These are phyloP conservation scores for honey bee (Apis mellifera) DNA, from an alignment of 1,140 invertebrate species.

Conservation along the genomic window Amel_HAv3.1 CM009939.2:3870501-3871000, in stretches of 20 bases:
- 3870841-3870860: conserved; percentile 19
- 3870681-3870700: conserved; percentile 25
- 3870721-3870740: conserved; percentile 5
- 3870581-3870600: neutral
- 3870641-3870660: conserved; percentile 8
- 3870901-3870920: conserved; percentile 17
- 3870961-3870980: conserved; percentile 22
- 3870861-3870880: conserved; percentile 41
- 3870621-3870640: neutral
- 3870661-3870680: conserved; percentile 2
- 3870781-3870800: conserved; percentile 26
- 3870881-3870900: conserved; percentile 4
- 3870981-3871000: conserved; percentile 31
- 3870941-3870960: conserved; percentile 8
- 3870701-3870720: neutral
- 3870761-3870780: conserved; percentile 5
- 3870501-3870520: neutral
- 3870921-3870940: neutral
- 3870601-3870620: neutral
- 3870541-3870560: neutral
- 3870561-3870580: neutral
- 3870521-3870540: neutral
- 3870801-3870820: conserved; percentile 44
- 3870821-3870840: conserved; percentile 27
- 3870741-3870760: neutral